Conservation (phyloP, 1,140 invertebrate species). For the Aphelenchoides fujianensis region DNA sequence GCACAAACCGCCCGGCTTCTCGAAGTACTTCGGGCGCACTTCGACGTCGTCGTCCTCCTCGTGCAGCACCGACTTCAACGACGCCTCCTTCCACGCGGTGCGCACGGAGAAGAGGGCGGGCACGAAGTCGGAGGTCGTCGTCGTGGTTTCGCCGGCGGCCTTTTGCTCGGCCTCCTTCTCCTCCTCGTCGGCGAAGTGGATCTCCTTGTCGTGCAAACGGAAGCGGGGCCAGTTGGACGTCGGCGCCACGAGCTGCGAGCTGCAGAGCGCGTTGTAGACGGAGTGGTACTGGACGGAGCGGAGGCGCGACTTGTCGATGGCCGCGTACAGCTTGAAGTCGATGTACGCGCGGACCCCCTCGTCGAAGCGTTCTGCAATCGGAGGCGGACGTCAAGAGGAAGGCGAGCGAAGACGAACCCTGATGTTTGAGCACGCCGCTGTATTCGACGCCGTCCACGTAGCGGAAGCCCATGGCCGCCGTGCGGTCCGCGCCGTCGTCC, state of each 20-base stretch:
- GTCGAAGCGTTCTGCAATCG: neutral
- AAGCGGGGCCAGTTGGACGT: neutral
- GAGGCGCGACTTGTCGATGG: neutral
- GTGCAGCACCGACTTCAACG: too few species aligned
- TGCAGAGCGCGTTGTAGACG: conserved; percentile 7
- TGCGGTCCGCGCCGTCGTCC: neutral
- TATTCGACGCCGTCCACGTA: neutral
- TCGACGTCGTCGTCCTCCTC: too few species aligned
- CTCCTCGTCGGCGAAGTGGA: neutral
- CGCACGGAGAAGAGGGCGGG: neutral
- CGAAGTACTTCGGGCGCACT: neutral
- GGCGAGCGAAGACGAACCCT: too few species aligned
- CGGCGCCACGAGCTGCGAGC: neutral
- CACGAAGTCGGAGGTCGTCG: neutral
- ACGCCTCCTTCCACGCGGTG: neutral
- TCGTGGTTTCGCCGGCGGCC: too few species aligned
- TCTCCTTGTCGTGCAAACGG: neutral
- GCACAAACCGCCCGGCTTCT: neutral
- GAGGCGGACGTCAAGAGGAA: too few species aligned
- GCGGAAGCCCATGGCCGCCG: neutral
- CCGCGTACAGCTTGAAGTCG: neutral
- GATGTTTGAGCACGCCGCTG: neutral
- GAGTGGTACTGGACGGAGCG: neutral
- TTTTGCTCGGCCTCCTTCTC: neutral
- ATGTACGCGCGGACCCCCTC: neutral